Evolutionary conservation across 1,140 invertebrate genomes (phyloP).

Genomic region (Ostrea edulis): DNA sequence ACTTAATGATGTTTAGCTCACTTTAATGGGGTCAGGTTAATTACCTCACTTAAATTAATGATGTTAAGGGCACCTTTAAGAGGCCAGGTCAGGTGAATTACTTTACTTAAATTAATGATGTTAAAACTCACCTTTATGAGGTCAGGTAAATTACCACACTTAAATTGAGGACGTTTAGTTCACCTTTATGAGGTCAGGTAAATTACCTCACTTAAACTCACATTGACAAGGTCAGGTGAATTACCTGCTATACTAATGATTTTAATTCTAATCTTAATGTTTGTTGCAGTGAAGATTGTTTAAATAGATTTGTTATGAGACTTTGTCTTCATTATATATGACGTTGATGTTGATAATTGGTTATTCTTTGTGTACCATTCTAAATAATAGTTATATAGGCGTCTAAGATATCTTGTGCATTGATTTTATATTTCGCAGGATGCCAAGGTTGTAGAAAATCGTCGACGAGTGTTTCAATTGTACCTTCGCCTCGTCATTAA

Average conservation of each 20-base stretch:
- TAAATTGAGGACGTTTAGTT: too few relatives aligned
- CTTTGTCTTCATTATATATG: neutral
- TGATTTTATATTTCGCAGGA: constrained; percentile 82
- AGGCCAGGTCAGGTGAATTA: too few relatives aligned
- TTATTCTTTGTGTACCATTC: neutral
- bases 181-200: too few relatives aligned
- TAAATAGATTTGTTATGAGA: neutral
- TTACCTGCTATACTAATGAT: neutral
- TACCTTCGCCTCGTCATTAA: constrained; percentile 90
- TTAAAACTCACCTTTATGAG: too few relatives aligned
- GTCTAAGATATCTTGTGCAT: too few relatives aligned
- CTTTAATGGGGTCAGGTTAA: too few relatives aligned
- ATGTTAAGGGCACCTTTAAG: too few relatives aligned
- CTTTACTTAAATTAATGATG: too few relatives aligned
- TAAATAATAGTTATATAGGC: neutral
- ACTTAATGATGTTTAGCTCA: neutral
- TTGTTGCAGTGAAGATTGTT: too few relatives aligned
- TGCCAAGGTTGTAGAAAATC: constrained; percentile 88
- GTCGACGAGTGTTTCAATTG: constrained; percentile 87
- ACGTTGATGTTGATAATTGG: neutral
- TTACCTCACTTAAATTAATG: too few relatives aligned
- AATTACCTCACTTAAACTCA: too few relatives aligned
- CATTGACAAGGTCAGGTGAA: neutral
- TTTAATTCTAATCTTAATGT: neutral
- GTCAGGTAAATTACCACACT: too few relatives aligned